A percentile compares a stretch with the other conserved stretches of the same genome.
phyloP scores from a whole-genome alignment of 1,140 invertebrate genomes.

The Conus ventricosus region DNA sequence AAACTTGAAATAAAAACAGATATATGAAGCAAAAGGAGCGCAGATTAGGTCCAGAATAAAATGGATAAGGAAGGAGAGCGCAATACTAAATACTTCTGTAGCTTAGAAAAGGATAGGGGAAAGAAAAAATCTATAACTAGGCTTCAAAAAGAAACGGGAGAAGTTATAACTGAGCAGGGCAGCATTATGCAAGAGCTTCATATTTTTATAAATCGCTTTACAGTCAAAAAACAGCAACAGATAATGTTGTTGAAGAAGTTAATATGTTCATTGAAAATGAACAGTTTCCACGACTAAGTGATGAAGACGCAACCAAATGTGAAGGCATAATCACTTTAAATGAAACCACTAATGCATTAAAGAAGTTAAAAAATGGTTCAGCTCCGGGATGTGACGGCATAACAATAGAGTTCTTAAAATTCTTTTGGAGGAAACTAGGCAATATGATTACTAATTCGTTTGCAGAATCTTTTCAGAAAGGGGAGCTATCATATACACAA shows the following conservation, averaged over 20 bases:
- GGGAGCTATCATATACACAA: not conserved
- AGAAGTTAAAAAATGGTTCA: slow-evolving; percentile 5
- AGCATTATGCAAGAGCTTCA: not conserved
- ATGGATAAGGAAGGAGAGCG: slow-evolving; percentile 32
- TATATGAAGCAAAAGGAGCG: slow-evolving; percentile 4
- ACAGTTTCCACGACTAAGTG: not conserved
- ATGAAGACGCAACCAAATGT: not conserved
- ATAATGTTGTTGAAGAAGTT: not conserved
- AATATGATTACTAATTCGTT: not conserved
- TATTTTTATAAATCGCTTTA: not conserved
- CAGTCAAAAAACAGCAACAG: not conserved
- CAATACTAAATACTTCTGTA: slow-evolving; percentile 29
- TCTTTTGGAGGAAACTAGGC: not conserved
- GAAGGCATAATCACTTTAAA: not conserved
- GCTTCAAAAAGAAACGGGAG: not conserved
- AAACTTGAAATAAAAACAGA: not conserved
- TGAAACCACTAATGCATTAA: slow-evolving; percentile 9
- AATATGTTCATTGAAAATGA: not conserved
- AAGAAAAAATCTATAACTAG: slow-evolving; percentile 26
- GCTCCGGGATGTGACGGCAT: slow-evolving; percentile 11
- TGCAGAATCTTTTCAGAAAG: not conserved
- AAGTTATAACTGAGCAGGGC: not conserved
- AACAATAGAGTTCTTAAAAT: slow-evolving; percentile 6
- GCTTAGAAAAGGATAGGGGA: slow-evolving; percentile 33
- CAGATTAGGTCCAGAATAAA: slow-evolving; percentile 29